Evolutionary conservation across 2,113 vertebrate genomes (phyloP).

Genomic region (Anarhynchus alexandrinus): DNA sequence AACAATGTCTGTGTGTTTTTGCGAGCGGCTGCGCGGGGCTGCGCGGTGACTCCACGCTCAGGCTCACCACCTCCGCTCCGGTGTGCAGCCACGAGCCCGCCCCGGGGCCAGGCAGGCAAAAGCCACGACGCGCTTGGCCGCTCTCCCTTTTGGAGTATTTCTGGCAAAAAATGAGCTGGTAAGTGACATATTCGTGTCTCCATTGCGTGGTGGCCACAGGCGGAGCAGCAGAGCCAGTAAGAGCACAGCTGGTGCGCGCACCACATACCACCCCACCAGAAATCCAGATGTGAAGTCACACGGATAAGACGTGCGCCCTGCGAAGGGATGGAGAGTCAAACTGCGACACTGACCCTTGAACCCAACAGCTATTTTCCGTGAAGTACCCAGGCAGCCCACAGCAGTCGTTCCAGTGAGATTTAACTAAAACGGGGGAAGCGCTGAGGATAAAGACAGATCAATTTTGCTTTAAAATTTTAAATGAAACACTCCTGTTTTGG

Average conservation of each 20-base stretch:
- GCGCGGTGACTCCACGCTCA: fast-evolving
- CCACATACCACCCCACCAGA: not conserved
- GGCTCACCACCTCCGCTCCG: not conserved
- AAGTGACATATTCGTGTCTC: not conserved
- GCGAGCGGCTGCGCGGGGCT: not conserved
- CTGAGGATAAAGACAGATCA: conserved; percentile 33
- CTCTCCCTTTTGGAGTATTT: not conserved
- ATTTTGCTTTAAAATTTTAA: conserved; percentile 62
- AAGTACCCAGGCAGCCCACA: not conserved
- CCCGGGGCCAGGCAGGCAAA: fast-evolving
- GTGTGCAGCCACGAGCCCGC: not conserved
- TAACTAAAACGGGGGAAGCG: not conserved
- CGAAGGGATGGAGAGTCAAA: not conserved
- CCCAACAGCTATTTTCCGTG: fast-evolving
- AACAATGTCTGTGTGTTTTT: fast-evolving
- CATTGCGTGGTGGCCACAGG: fast-evolving
- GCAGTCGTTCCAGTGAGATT: not conserved
- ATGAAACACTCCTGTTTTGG: conserved; percentile 69
- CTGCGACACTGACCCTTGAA: not conserved
- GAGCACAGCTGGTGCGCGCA: not conserved
- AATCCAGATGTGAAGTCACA: not conserved
- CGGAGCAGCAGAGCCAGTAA: fast-evolving
- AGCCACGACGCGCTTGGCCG: not conserved
- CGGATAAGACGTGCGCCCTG: not conserved
- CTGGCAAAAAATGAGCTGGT: not conserved